These are phyloP conservation scores for Ptychochromis oligacanthus DNA, from an alignment of 2,113 vertebrate species.

Conservation along the genomic window DNA sequence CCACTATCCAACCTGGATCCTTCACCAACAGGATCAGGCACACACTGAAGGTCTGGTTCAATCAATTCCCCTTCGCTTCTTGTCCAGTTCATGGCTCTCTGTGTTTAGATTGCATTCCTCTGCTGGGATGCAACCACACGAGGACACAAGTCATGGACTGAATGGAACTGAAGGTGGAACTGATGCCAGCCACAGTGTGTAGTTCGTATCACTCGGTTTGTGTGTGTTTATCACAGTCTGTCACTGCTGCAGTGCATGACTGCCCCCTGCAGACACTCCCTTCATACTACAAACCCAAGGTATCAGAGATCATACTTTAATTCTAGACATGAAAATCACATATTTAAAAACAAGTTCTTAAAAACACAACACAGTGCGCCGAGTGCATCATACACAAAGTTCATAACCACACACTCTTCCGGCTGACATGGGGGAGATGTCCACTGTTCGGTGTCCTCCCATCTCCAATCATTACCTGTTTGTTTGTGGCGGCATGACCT, in stretches of 20 bases:
- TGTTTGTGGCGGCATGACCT: slow-evolving; percentile 69
- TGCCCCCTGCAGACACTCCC: slow-evolving; percentile 64
- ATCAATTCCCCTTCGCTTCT: slow-evolving; percentile 54
- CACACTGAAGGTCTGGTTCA: slow-evolving; percentile 21
- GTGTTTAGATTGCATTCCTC: slow-evolving; percentile 32
- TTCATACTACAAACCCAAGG: slow-evolving; percentile 41
- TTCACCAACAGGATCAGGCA: slow-evolving; percentile 37
- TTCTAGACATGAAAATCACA: not conserved
- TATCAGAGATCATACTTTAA: not conserved
- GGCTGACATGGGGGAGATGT: slow-evolving; percentile 64
- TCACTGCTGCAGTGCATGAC: slow-evolving; percentile 66
- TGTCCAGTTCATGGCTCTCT: slow-evolving; percentile 4
- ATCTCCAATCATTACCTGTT: slow-evolving; percentile 64
- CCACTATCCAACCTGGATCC: slow-evolving; percentile 48
- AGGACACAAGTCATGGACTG: slow-evolving; percentile 10
- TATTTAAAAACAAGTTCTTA: not conserved
- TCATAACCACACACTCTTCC: slow-evolving; percentile 9
- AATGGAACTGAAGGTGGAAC: slow-evolving; percentile 42
- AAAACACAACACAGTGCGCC: not conserved
- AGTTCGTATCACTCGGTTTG: slow-evolving; percentile 39
- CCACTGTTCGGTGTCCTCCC: slow-evolving; percentile 60
- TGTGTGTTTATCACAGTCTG: slow-evolving; percentile 40
- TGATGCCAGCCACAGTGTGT: slow-evolving; percentile 57
- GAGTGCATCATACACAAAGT: not conserved
- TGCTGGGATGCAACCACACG: slow-evolving; percentile 9